These are phyloP conservation scores for Diceros bicornis DNA, from an alignment of 2,797 vertebrate species.

Conservation along the genomic window DNA sequence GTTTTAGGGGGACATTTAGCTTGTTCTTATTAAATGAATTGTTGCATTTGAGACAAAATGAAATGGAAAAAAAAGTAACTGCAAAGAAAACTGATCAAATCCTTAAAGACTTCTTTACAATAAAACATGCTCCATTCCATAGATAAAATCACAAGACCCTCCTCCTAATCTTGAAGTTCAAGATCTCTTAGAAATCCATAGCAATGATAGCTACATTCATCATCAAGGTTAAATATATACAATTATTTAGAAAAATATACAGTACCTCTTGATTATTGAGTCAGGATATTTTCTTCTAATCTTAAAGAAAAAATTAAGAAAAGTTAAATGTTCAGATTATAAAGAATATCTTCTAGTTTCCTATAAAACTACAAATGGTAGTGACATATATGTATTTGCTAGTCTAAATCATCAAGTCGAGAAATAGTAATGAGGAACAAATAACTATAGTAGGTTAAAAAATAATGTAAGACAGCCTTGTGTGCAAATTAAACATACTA, in stretches of 20 bases:
- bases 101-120: constrained; percentile 7
- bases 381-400: not conserved
- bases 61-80: not conserved
- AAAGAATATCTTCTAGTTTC: constrained; percentile 17
- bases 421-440: not conserved
- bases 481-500: constrained; percentile 8
- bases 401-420: not conserved
- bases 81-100: not conserved
- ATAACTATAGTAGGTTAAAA: not conserved
- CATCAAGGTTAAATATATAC: not conserved
- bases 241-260: constrained; percentile 78
- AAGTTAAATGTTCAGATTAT: constrained; percentile 27
- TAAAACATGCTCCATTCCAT: not conserved
- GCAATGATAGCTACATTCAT: not conserved
- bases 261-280: constrained; percentile 86
- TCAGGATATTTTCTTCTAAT: constrained; percentile 87
- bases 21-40: constrained; percentile 14
- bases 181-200: not conserved
- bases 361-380: not conserved
- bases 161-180: not conserved
- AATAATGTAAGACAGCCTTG: not conserved
- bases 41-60: not conserved
- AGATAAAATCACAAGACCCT: not conserved
- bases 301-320: constrained; percentile 87
- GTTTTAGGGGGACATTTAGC: not conserved